Evolutionary conservation across 2,113 vertebrate genomes (phyloP).

Genomic region (Ornithorhynchus anatinus): DNA sequence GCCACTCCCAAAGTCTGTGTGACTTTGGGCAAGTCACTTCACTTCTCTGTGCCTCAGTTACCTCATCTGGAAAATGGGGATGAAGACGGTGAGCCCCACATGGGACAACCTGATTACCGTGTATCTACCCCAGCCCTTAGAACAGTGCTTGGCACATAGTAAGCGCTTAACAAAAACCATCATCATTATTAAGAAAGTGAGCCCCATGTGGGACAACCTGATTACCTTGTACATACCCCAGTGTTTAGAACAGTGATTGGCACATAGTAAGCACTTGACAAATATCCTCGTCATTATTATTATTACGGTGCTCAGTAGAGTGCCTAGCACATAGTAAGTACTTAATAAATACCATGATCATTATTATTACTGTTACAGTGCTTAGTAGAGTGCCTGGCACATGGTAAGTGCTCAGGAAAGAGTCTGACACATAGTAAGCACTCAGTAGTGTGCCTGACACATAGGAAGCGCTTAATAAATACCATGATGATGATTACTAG

Average conservation of each 20-base stretch:
- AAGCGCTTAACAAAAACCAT: not conserved
- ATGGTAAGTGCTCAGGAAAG: too few species aligned
- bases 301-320: too few species aligned
- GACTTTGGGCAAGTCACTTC: slow-evolving; percentile 1
- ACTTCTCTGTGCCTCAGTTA: not conserved
- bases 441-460: too few species aligned
- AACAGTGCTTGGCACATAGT: not conserved
- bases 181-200: not conserved
- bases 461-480: too few species aligned
- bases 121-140: not conserved
- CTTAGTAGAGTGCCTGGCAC: too few species aligned
- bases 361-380: too few species aligned
- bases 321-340: too few species aligned
- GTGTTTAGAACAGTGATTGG: slow-evolving; percentile 6
- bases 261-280: too few species aligned
- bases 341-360: too few species aligned
- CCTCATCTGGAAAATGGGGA: not conserved
- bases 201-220: slow-evolving; percentile 1
- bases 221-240: not conserved
- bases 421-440: too few species aligned
- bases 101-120: not conserved
- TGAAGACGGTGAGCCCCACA: not conserved
- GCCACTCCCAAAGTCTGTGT: not conserved
- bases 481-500: too few species aligned
- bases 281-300: too few species aligned